phyloP scores from a whole-genome alignment of 2,113 vertebrate species.

The Stigmatopora argus region DNA sequence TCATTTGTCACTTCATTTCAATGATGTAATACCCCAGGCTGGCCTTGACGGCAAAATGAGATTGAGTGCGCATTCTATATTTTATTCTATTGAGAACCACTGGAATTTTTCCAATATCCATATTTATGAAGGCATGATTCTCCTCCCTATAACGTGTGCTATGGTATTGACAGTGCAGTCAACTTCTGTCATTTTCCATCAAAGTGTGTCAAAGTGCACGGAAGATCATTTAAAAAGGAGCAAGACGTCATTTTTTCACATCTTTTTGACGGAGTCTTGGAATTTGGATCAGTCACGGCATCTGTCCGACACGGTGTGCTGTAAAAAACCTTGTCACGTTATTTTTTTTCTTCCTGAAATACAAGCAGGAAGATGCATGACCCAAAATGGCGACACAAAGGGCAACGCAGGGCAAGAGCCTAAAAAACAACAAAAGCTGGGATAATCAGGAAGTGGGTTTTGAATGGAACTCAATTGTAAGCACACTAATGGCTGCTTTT shows the following conservation, averaged over 20 bases:
- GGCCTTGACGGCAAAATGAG: neutral
- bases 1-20: neutral
- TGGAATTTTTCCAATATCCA: too few species aligned
- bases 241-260: neutral
- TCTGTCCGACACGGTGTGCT: neutral
- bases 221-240: neutral
- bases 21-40: neutral
- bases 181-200: neutral
- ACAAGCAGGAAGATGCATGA: constrained; percentile 1
- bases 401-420: constrained; percentile 5
- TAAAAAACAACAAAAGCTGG: neutral
- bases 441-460: neutral
- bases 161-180: neutral
- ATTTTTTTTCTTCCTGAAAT: constrained; percentile 13
- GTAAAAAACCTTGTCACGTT: constrained; percentile 5
- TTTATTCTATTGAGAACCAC: neutral
- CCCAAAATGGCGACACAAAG: neutral
- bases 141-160: neutral
- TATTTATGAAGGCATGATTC: neutral
- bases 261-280: neutral
- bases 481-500: constrained; percentile 11
- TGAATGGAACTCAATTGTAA: neutral
- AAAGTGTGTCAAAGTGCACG: neutral
- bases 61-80: neutral
- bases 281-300: neutral